phyloP scores from a whole-genome alignment of 2,113 vertebrate species.

The Podarcis muralis region DNA sequence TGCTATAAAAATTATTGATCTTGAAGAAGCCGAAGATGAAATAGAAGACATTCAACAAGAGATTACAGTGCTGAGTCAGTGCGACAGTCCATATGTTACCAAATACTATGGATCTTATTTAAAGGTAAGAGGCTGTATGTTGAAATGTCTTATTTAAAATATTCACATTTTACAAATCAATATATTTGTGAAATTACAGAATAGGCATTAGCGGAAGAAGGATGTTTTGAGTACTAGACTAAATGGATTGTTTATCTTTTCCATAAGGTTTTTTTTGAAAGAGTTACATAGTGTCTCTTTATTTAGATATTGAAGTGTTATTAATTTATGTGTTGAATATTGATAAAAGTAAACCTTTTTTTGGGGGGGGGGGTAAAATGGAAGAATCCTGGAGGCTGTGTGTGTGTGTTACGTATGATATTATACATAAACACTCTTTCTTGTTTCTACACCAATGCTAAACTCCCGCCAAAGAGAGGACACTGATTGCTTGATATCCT shows the following conservation, averaged over 20 bases:
- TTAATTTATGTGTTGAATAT: background rate
- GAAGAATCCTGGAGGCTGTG: background rate
- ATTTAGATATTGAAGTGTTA: background rate
- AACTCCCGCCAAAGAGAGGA: background rate
- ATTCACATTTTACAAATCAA: background rate
- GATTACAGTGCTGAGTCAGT: conserved; percentile 98
- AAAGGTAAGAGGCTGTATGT: conserved; percentile 82
- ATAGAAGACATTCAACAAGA: conserved; percentile 99
- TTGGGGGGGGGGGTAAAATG: conserved; percentile 1
- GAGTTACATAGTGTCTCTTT: background rate
- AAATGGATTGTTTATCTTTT: background rate
- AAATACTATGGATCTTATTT: conserved; percentile 98
- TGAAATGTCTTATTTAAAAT: background rate
- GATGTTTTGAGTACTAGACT: conserved; percentile 21
- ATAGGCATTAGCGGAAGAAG: conserved; percentile 11
- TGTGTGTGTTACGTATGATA: background rate
- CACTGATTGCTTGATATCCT: background rate
- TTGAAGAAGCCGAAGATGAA: conserved; percentile 98
- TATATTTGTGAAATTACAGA: conserved; percentile 8
- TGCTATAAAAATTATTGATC: conserved; percentile 98
- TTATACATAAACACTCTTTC: background rate
- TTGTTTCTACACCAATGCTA: background rate
- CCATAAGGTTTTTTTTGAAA: background rate
- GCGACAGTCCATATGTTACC: conserved; percentile 97
- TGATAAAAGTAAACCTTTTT: background rate